Base-by-base conservation (phyloP, 2,888 invertebrate genomes). In the Candidula unifasciata region DNA sequence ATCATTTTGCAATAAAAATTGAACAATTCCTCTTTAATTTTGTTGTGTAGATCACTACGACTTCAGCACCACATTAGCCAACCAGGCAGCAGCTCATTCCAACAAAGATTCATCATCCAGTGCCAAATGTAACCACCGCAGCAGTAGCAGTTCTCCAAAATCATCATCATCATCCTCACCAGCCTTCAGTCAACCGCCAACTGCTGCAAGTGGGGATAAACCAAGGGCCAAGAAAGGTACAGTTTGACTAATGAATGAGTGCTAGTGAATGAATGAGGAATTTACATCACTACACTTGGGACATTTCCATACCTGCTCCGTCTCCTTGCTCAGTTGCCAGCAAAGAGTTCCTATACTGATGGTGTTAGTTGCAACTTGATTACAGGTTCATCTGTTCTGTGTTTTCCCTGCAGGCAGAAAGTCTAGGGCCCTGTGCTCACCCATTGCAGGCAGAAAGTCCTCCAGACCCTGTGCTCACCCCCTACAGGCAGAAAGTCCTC, bases 21-120 rank as follows among this genome's bases (percentile, higher is more conserved):
- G 8, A 44, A n/a, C n/a, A 44, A 60, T 21, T 60, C 18, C n/a
- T n/a, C n/a, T n/a, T 21, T 13, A 21, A 6, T 24, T 3, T 21
- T 24, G 24, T 60, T 60, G 18, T 18, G 5, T 73, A 74, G 73
- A 74, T 64, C 74, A 74, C 33, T 82, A 37, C 35, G 60, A 73
- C 27, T 60, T 13, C 73, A 74, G 74, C 35, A 60, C 73, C n/a
- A 73, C 37, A 24, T 73, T 81, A 71, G 35, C 81, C 44, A 2
- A 71, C 6, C 24, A 35, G 24, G n/a, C 76, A 35, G 44, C 64
- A 18, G 66, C 64, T 8, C 74, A 82, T 74, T 33, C 64, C 21
- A 82, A n/a, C 64, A 81, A 24, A 10, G 57, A 81, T n/a, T n/a
- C n/a, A 83, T 76, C 85, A 68, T 85, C 89, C 87, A 86, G 86